Conservation (phyloP, 2,888 invertebrate species). For the Dugesia japonica region DNA sequence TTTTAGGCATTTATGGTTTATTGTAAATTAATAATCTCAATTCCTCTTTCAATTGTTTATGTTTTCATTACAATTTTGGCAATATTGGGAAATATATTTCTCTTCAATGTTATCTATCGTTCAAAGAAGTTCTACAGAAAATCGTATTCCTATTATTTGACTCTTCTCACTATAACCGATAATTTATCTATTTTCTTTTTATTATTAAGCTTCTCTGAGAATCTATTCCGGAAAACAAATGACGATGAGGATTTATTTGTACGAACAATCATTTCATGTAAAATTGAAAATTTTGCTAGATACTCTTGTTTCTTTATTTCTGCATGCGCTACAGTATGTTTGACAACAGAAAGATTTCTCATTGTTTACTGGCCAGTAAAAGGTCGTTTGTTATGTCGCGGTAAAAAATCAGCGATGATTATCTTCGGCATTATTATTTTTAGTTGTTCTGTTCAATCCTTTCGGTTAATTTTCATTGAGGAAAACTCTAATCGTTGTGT, state of each 20-base stretch:
- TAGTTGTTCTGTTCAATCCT: slow-evolving; percentile 40
- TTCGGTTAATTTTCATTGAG: slow-evolving; percentile 39
- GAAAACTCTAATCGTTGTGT: slow-evolving; percentile 34
- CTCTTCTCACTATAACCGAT: slow-evolving; percentile 42
- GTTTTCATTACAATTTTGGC: not conserved
- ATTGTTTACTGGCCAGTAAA: slow-evolving; percentile 43
- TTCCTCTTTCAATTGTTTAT: not conserved
- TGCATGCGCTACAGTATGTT: slow-evolving; percentile 43
- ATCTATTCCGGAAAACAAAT: not conserved
- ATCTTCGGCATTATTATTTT: slow-evolving; percentile 39
- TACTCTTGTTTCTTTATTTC: slow-evolving; percentile 42
- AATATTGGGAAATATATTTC: slow-evolving; percentile 16
- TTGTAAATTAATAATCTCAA: not conserved
- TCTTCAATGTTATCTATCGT: not conserved
- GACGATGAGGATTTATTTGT: not conserved
- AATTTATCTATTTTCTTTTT: slow-evolving; percentile 39
- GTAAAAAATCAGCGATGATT: slow-evolving; percentile 39
- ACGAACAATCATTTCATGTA: slow-evolving; percentile 38
- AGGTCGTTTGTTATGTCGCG: slow-evolving; percentile 39
- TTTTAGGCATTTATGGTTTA: not conserved
- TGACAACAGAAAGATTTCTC: slow-evolving; percentile 42
- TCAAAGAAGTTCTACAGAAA: slow-evolving; percentile 38
- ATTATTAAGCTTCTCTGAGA: not conserved
- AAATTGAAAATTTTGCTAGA: slow-evolving; percentile 40
- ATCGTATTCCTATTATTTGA: slow-evolving; percentile 43